phyloP scores from a whole-genome alignment of 2,888 invertebrate species.

The Lymantria monacha region DNA sequence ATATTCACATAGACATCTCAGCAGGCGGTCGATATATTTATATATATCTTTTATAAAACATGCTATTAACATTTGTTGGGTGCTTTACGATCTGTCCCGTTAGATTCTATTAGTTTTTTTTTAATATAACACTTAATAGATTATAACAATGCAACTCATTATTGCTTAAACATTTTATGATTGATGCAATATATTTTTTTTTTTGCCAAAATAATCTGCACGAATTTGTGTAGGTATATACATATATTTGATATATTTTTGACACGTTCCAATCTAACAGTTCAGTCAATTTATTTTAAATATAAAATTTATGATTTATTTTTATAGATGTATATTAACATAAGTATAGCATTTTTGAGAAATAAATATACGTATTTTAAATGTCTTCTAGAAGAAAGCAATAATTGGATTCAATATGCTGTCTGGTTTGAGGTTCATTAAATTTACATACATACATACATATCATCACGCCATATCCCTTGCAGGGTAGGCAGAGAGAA shows the following conservation, averaged over 20 bases:
- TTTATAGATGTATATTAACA: neutral
- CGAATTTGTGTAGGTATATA: neutral
- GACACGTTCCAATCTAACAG: neutral
- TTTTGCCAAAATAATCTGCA: too few species aligned
- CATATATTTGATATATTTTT: neutral
- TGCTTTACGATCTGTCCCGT: conserved; percentile 1
- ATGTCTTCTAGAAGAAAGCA: too few species aligned
- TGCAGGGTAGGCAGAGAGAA: too few species aligned
- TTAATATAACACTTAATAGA: conserved; percentile 1
- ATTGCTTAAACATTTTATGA: neutral
- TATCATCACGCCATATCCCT: too few species aligned
- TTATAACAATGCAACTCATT: conserved; percentile 11
- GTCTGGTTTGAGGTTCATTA: too few species aligned
- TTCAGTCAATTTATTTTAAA: neutral
- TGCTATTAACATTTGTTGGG: neutral
- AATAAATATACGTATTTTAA: too few species aligned
- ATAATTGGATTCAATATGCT: too few species aligned
- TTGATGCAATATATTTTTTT: neutral
- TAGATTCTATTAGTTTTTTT: conserved; percentile 8
- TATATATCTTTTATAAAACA: neutral
- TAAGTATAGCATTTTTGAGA: too few species aligned
- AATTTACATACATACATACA: too few species aligned
- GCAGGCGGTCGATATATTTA: neutral
- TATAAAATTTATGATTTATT: neutral
- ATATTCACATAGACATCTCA: neutral